Conservation (phyloP, 2,888 invertebrate species). For the Drosophila lacicola region DNA sequence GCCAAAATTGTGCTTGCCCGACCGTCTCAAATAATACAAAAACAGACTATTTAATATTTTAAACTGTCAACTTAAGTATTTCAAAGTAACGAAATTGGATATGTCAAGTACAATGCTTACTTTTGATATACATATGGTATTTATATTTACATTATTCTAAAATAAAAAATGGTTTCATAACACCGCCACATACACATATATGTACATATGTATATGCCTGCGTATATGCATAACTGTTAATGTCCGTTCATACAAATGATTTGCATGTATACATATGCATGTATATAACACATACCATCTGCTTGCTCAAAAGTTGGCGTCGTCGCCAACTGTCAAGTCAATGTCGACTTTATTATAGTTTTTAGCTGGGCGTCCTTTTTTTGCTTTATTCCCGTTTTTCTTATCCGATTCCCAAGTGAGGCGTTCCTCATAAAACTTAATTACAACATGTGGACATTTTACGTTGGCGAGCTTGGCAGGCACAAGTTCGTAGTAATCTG, state of each 20-base stretch:
- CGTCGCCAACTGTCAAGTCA: neutral
- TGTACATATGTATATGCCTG: neutral
- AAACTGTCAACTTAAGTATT: constrained; percentile 3
- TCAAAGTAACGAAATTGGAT: constrained; percentile 6
- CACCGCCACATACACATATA: neutral
- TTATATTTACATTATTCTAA: no score
- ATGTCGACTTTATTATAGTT: neutral
- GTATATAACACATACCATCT: constrained; percentile 14
- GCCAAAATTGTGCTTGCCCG: constrained; percentile 10
- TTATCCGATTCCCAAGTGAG: constrained; percentile 92
- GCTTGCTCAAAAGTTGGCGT: neutral
- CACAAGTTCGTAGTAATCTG: constrained; percentile 94
- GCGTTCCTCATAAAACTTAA: constrained; percentile 95
- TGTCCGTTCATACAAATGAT: neutral
- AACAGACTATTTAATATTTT: neutral
- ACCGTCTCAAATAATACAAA: neutral
- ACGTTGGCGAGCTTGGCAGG: constrained; percentile 93
- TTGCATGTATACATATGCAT: neutral
- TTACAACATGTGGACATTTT: constrained; percentile 94
- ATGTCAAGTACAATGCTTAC: neutral
- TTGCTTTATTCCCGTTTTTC: neutral
- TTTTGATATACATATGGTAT: neutral
- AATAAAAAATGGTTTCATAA: no score
- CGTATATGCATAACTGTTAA: neutral
- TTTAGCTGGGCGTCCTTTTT: neutral